A percentile compares a stretch with the other conserved stretches of the same genome.
These are phyloP conservation scores for Enteromius unitaeniatus DNA, from an alignment of 2,797 vertebrate species.

Conservation along the genomic window DNA sequence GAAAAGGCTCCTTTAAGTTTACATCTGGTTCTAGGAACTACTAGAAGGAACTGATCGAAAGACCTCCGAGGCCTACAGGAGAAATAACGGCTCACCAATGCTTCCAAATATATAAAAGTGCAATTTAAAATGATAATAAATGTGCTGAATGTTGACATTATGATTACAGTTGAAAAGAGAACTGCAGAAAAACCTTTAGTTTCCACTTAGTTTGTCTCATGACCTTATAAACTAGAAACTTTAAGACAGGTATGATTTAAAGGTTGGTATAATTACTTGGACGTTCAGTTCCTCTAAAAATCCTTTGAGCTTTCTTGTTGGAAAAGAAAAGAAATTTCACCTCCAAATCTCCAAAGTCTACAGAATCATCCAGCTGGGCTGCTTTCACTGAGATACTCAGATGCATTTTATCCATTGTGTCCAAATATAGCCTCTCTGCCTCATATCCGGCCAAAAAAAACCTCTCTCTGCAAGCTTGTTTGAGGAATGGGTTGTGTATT, in stretches of 20 bases:
- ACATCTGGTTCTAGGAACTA: neutral
- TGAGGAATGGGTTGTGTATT: slow-evolving; percentile 44
- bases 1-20: neutral
- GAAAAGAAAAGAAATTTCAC: neutral
- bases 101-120: neutral
- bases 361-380: slow-evolving; percentile 38
- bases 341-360: slow-evolving; percentile 23
- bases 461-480: neutral
- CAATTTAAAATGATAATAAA: neutral
- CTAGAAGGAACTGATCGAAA: too few relatives aligned
- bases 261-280: neutral
- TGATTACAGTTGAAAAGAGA: neutral
- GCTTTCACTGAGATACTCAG: slow-evolving; percentile 25
- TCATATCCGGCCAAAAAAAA: slow-evolving; percentile 31
- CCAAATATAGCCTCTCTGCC: slow-evolving; percentile 40
- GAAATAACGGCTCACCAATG: too few relatives aligned
- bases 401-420: slow-evolving; percentile 22
- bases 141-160: neutral
- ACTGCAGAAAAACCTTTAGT: neutral
- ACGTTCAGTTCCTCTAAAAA: slow-evolving; percentile 7
- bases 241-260: slow-evolving; percentile 3
- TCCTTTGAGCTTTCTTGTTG: slow-evolving; percentile 34
- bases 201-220: neutral
- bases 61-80: too few relatives aligned
- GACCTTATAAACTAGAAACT: neutral